A percentile compares a stretch with the other conserved stretches of the same genome.
These are phyloP conservation scores for Adrianichthys oophorus DNA, from an alignment of 2,797 vertebrate genomes.

Conservation along the genomic window DNA sequence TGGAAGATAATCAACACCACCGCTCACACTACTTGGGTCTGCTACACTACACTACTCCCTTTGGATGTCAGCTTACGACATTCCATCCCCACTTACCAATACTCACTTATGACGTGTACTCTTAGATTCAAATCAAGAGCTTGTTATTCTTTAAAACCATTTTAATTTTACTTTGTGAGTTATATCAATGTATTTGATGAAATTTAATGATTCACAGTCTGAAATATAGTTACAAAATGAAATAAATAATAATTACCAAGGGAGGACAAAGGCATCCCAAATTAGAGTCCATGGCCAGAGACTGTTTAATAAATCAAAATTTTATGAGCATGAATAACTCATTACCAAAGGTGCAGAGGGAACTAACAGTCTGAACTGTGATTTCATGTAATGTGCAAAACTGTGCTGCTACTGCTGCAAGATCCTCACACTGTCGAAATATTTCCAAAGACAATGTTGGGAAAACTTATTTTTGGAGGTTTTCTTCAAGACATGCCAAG, in stretches of 20 bases:
- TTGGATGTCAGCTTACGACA: conserved; percentile 13
- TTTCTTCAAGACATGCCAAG: conserved; percentile 2
- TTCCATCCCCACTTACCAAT: conserved; percentile 9
- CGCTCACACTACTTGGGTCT: conserved; percentile 17
- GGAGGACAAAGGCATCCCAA: conserved; percentile 26
- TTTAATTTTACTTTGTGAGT: conserved; percentile 28
- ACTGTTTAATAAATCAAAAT: conserved; percentile 52
- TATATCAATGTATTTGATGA: conserved; percentile 15
- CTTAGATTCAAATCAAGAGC: background rate
- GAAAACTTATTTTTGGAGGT: conserved; percentile 2
- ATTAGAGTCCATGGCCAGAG: conserved; percentile 32
- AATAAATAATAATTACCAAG: conserved; percentile 36
- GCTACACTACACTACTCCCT: too few relatives aligned
- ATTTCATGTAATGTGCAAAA: conserved; percentile 19
- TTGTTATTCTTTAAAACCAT: background rate
- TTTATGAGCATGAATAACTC: conserved; percentile 51
- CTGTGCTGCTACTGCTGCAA: background rate
- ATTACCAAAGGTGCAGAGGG: conserved; percentile 30
- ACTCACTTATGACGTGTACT: background rate
- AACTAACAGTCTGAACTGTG: conserved; percentile 14
- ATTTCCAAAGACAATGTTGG: conserved; percentile 1
- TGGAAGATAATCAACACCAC: conserved; percentile 6
- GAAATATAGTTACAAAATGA: conserved; percentile 23
- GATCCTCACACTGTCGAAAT: background rate
- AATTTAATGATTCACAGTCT: conserved; percentile 20